Evolutionary conservation across 2,888 invertebrate genomes (phyloP).

Genomic region (Diarsia rubi): DNA sequence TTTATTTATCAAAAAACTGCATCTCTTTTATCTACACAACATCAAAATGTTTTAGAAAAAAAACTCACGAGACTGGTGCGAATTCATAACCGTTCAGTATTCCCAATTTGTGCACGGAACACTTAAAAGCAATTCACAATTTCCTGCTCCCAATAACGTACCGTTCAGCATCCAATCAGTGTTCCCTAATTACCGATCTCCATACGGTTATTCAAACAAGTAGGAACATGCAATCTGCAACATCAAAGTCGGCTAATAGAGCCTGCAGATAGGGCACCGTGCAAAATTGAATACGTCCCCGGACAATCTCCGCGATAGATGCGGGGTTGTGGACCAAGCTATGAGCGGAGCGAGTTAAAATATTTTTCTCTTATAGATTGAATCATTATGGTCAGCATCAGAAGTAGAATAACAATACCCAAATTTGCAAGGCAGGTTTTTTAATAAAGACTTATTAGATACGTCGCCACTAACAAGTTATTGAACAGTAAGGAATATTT

Average conservation of each 20-base stretch:
- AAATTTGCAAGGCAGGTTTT: too few relatives aligned
- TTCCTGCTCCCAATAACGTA: constrained; percentile 14
- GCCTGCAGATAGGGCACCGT: constrained; percentile 83
- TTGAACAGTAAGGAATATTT: too few relatives aligned
- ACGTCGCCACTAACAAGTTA: too few relatives aligned
- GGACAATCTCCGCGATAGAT: constrained; percentile 88
- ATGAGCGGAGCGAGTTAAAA: constrained; percentile 24
- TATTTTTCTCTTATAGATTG: not conserved
- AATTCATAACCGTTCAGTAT: constrained; percentile 5
- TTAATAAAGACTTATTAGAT: too few relatives aligned
- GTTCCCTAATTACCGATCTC: constrained; percentile 55
- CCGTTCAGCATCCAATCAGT: constrained; percentile 45
- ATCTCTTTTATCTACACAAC: not conserved
- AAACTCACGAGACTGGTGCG: too few relatives aligned
- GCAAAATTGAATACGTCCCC: constrained; percentile 89
- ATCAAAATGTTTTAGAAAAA: not conserved
- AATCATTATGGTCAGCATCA: not conserved
- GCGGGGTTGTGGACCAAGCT: constrained; percentile 65
- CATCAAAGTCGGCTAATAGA: constrained; percentile 82
- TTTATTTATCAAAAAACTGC: not conserved
- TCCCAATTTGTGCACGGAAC: constrained; percentile 16
- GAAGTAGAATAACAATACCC: too few relatives aligned
- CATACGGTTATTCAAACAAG: constrained; percentile 71
- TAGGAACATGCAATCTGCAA: constrained; percentile 64
- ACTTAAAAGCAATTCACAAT: constrained; percentile 47